Base-by-base conservation (phyloP, 2,888 invertebrate species). In the Spisula subtruncata region DNA sequence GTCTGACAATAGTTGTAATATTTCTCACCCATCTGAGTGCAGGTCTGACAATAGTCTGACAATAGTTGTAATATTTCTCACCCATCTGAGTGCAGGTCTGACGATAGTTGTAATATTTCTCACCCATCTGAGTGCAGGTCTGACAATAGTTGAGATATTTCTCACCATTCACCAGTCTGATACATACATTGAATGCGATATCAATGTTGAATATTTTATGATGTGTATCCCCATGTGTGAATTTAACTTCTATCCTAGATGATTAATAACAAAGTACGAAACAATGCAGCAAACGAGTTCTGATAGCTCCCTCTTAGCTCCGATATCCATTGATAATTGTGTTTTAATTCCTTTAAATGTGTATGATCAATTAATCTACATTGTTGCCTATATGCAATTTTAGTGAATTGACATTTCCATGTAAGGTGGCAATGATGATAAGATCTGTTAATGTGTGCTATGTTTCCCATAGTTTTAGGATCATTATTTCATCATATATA, bases 181-280 rank as follows among this genome's bases (percentile, higher is more conserved):
- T 25, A 83, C 41, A 82, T 32, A 83, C 35, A 32, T n/a, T n/a
- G n/a, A n/a, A 60, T 18, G 56, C 41, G 60, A 60, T 83, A 60
- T 56, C 16, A 35, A 60, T 41, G 56, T 32, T 60, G 60, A 83
- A 83, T 83, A 60, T 83, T 83, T 83, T 60, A 83, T 83, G 29
- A 60, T 60, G 56, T 20, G 35, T 32, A 60, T 60, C 41, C 83
- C 83, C 41, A 25, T 14, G 54, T 25, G 60, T 66, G 60, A 66
- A 66, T 10, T 66, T 66, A 25, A 66, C 60, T 66, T 66, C 25
- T 66, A 25, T 66, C 60, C 25, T 10, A 41, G 41, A 66, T 66
- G 60, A 25, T 66, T 66, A 66, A 41, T 66, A n/a, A n/a, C 60
- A 66, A 66, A 66, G 4, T 66, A 66, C 10, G 60, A 66, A 66